Conservation (phyloP, 2,888 invertebrate species). For the Archips crataeganus region DNA sequence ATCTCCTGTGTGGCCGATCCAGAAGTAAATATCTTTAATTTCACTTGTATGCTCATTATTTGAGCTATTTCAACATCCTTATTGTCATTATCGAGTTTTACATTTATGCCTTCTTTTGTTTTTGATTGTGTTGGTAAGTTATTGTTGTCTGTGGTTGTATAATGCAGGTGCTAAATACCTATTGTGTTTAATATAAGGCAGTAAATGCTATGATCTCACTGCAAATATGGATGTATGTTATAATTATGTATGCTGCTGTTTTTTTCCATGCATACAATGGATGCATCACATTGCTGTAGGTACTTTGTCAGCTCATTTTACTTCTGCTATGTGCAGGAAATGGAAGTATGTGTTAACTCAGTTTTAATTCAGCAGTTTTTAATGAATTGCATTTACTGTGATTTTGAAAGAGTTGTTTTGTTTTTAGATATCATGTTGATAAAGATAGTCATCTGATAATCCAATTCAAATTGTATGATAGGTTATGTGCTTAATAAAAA, state of each 20-base stretch:
- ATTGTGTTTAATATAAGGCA: constrained; percentile 14
- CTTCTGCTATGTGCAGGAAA: constrained; percentile 10
- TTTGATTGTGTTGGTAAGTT: constrained; percentile 1
- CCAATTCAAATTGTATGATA: background rate
- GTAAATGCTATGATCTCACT: constrained; percentile 6
- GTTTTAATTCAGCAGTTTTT: background rate
- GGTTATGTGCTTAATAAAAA: no score
- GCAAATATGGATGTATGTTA: background rate
- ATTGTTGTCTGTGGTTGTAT: background rate
- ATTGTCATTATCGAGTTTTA: background rate
- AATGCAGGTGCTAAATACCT: constrained; percentile 33
- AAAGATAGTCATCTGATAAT: background rate
- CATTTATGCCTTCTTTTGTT: background rate
- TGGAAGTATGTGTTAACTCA: constrained; percentile 3
- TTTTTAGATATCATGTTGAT: background rate
- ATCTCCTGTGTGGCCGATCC: constrained; percentile 34
- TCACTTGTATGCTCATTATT: background rate
- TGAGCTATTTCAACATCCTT: background rate
- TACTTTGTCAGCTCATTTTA: constrained; percentile 25
- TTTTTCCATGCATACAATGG: constrained; percentile 26
- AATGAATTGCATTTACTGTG: background rate
- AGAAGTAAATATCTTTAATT: constrained; percentile 27
- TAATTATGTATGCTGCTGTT: constrained; percentile 18
- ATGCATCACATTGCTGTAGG: background rate
- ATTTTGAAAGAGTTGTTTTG: background rate